Evolutionary conservation across 2,888 invertebrate species (phyloP), one percentile per base, ranked within the genome.

Genomic region (Apoda limacodes): DNA sequence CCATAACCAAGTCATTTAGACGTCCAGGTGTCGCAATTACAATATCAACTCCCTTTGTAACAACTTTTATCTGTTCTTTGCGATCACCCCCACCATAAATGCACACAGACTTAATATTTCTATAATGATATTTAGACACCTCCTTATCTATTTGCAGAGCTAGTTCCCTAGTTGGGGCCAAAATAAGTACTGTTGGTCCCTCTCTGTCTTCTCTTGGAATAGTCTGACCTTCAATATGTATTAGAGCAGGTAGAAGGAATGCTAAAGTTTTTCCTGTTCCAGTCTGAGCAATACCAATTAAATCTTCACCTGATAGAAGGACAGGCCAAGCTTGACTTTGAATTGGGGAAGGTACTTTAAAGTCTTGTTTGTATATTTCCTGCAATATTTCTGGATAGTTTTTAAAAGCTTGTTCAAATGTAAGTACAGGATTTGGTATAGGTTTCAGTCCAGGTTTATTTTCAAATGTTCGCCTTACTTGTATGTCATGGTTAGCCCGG

Each of bases 221-320:
- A 13, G 83, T 78, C 64, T 98, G 98, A 1, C 88, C 88, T 42
- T 95, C 93, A 37, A 95, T 95, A 57, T 98, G 97, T 44, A 98
- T 90, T 46, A 98, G 82, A 7, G 95, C 97, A 5, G 98, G 98
- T 30, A 98, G 62, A 1, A 97, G 72, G 56, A 96, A 98, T 0
- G 96, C 98, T 33, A 98, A 76, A 0, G 98, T 98, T 76, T 98
- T 98, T 0, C 96, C 95, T 10, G 93, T 93, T 32, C 94, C 94
- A 4, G 95, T 95, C 72, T 96, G 97, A 1, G 98, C 98, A 43
- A 98, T 97, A 5, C 98, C 98, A 60, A 98, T 97, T 60, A 98
- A 70, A 69, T 98, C 98, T 55, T 90, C 87, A 0, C 98, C 98
- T 52, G 88, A 86, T 22, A 98, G 69, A 1, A 98, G 80, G 37